Evolutionary conservation across 2,113 vertebrate genomes (phyloP).

Genomic region (Equus quagga): DNA sequence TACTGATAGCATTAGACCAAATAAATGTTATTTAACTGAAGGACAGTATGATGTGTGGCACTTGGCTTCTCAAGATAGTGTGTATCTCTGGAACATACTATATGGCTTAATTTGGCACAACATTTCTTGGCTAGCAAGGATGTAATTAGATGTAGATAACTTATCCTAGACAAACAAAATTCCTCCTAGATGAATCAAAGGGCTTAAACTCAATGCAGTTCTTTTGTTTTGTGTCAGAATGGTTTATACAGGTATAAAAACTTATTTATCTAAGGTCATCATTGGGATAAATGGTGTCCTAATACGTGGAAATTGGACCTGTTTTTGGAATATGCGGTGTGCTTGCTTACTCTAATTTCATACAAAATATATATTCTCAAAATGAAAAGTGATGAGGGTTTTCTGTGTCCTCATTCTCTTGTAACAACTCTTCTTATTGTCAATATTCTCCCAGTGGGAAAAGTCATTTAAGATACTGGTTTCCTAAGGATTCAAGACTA

Average conservation of each 20-base stretch:
- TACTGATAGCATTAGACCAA: constrained; percentile 59
- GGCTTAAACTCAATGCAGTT: not conserved
- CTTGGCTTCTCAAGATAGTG: constrained; percentile 4
- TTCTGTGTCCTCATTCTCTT: not conserved
- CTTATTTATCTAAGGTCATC: not conserved
- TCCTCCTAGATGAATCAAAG: constrained; percentile 16
- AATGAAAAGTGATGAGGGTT: not conserved
- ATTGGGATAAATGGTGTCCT: not conserved
- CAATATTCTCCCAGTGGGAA: not conserved
- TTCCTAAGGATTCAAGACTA: not conserved
- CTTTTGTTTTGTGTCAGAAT: not conserved
- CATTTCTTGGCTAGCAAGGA: not conserved
- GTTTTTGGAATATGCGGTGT: not conserved
- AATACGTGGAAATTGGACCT: not conserved
- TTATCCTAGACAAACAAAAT: not conserved
- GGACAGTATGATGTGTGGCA: constrained; percentile 54
- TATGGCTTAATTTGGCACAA: constrained; percentile 63
- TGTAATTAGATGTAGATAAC: not conserved
- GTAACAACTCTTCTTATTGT: not conserved
- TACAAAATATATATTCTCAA: not conserved
- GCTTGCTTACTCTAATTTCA: not conserved
- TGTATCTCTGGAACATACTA: constrained; percentile 43
- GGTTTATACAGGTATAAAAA: not conserved
- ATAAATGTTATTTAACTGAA: constrained; percentile 61
- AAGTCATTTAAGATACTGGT: not conserved